These are phyloP conservation scores for Petroica traversi DNA, from an alignment of 2,113 vertebrate species.

Conservation along the genomic window DNA sequence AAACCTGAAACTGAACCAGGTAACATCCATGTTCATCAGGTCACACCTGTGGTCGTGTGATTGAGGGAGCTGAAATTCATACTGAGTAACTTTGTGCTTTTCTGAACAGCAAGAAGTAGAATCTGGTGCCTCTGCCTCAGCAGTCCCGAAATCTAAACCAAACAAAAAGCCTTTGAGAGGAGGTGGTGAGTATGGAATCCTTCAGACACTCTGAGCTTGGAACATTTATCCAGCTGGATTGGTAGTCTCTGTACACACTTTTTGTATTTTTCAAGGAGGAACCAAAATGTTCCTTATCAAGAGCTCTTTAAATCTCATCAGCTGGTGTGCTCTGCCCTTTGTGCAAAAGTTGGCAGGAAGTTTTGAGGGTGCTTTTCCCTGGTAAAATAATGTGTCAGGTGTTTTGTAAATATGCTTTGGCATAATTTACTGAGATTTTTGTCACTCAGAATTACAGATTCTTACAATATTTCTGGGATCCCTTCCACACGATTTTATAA, in stretches of 20 bases:
- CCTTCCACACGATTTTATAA: neutral
- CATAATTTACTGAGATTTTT: neutral
- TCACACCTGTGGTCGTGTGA: neutral
- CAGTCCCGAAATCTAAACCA: slow-evolving; percentile 74
- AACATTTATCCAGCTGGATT: neutral
- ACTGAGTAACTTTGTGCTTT: neutral
- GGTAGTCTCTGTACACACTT: neutral
- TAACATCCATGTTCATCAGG: neutral
- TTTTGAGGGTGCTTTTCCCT: neutral
- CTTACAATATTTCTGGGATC: neutral
- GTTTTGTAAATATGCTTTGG: neutral
- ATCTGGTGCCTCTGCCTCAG: slow-evolving; percentile 70
- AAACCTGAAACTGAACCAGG: slow-evolving; percentile 67
- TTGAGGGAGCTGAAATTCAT: neutral
- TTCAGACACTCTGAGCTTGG: neutral
- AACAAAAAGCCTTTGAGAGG: slow-evolving; percentile 81
- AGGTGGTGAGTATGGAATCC: slow-evolving; percentile 73
- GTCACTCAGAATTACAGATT: neutral
- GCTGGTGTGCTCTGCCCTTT: neutral
- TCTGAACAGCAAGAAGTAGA: slow-evolving; percentile 69
- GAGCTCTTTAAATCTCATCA: neutral
- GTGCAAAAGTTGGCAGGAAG: neutral
- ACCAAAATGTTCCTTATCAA: neutral
- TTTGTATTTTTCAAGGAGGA: neutral
- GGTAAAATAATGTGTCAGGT: neutral